A percentile compares a stretch with the other conserved stretches of the same genome.
Conservation (phyloP, 1,140 invertebrate species). For the Drosophila simulans region DNA sequence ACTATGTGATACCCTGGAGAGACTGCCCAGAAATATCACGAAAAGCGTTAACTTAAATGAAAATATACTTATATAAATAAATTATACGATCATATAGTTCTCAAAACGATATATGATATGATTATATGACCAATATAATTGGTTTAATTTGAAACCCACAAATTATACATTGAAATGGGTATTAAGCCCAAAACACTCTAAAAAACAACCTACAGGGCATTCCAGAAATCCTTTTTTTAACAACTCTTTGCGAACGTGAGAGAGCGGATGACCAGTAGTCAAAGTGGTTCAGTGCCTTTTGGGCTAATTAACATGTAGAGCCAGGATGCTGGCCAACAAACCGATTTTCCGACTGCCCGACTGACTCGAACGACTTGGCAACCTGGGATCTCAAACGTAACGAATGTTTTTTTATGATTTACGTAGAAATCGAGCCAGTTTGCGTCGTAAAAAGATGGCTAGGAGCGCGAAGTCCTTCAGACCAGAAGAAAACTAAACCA, state of each 20-base stretch:
- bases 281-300: conserved; percentile 33
- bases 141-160: background rate
- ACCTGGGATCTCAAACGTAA: conserved; percentile 40
- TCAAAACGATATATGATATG: no score
- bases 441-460: conserved; percentile 64
- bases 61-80: no score
- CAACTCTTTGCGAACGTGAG: conserved; percentile 78
- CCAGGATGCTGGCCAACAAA: conserved; percentile 51
- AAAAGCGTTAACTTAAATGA: no score
- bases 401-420: conserved; percentile 78
- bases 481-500: conserved; percentile 3
- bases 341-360: conserved; percentile 10
- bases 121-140: no score
- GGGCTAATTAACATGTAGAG: conserved; percentile 75
- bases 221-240: conserved; percentile 57
- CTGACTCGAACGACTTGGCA: conserved; percentile 23
- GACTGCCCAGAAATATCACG: no score
- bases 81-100: no score
- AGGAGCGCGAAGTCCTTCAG: conserved; percentile 43
- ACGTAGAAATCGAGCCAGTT: conserved; percentile 71
- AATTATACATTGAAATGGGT: background rate
- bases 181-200: background rate
- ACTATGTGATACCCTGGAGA: conserved; percentile 3
- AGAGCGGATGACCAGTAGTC: conserved; percentile 72
- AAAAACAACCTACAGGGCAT: background rate